Evolutionary conservation across 2,113 vertebrate genomes (phyloP), one percentile per base, ranked within the genome.

Genomic region (Paedocypris sp.): DNA sequence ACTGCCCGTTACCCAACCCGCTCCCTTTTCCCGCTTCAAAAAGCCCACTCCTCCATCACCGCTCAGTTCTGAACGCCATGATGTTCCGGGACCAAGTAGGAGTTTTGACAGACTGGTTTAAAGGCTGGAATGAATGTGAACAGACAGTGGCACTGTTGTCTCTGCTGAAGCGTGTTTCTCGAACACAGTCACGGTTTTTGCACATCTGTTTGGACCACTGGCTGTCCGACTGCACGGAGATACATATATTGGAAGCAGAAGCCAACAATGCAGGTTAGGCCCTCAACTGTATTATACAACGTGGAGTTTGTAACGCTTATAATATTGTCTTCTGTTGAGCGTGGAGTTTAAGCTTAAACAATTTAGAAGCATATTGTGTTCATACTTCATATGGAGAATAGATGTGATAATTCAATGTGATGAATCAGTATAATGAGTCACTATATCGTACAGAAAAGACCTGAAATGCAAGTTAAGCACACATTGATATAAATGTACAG

Each of bases 81-180:
- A 97, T 95, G 92, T 97, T 97, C 91, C 88, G 93, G 82, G 93
- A 97, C 82, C 93, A 97, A 82, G 92, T 97, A 75, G 89, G 91
- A 80, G 90, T 94, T 75, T 83, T 97, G 50, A 90, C 91, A 49
- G 90, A 92, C 73, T 96, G 93, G 92, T 97, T 97, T 78, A 91
- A 91, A 73, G 89, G 90, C 77, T 97, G 93, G 93, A 97, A 94
- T 62, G 93, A 96, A 80, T 96, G 93, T 56, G 93, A 97, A 75
- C 93, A 97, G 83, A 97, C 93, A 2, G 93, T 96, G 80, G 93
- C 93, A 19, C 86, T 97, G 66, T 80, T 97, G 47, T 92, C 93
- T 2, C 87, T 97, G 73, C 82, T 97, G 73, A 95, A 95, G 81
- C 86, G 90, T 46, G 88, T 90, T 56, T 93, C 89, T 39, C 90